phyloP scores from a whole-genome alignment of 2,113 vertebrate species.

The Vulpes lagopus region DNA sequence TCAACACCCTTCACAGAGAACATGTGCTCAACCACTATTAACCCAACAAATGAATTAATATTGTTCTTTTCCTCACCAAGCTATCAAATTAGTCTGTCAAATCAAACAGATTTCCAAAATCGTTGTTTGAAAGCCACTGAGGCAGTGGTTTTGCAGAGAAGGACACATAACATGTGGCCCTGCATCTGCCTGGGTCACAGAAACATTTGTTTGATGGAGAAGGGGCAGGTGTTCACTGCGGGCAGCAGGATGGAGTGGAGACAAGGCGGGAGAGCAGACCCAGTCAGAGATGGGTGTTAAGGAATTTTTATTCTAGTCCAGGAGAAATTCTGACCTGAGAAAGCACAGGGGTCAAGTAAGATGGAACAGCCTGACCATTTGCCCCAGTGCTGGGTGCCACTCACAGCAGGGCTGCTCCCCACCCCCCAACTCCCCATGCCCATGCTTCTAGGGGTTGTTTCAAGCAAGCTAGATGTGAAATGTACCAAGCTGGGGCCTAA shows the following conservation, averaged over 20 bases:
- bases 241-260: fast-evolving
- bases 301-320: background rate
- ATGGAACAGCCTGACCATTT: fast-evolving
- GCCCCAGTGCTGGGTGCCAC: background rate
- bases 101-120: background rate
- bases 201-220: too few relatives aligned
- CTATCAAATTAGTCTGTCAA: background rate
- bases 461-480: background rate
- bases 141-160: fast-evolving
- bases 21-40: background rate
- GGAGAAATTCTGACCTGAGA: background rate
- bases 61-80: background rate
- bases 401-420: background rate
- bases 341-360: background rate
- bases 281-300: background rate
- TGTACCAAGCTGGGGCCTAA: background rate
- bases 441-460: background rate
- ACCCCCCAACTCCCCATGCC: fast-evolving
- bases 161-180: fast-evolving
- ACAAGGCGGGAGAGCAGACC: fast-evolving
- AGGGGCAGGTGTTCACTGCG: fast-evolving
- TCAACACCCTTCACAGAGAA: fast-evolving
- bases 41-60: background rate
- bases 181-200: background rate
- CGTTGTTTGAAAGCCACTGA: background rate